Base-by-base conservation (phyloP, 2,113 vertebrate genomes). In the Antennarius striatus region DNA sequence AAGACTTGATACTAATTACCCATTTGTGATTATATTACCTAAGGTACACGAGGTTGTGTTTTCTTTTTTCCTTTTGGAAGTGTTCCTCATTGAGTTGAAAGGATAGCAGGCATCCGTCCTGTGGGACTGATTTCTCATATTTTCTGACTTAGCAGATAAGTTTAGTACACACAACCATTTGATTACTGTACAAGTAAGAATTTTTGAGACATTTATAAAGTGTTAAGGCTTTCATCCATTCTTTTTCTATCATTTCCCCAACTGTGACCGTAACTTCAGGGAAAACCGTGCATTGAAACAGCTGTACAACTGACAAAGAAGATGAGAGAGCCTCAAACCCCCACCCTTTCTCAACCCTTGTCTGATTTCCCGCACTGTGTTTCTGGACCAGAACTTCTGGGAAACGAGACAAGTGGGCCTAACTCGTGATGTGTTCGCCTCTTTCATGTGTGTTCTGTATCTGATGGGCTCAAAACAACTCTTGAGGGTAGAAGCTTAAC, bases 361-460 rank as follows among this genome's bases (percentile, higher is more conserved):
- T 64, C 57, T 54, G 60, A 72, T 80, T 84, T 76, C 82, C 79
- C 49, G 43, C 75, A 83, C 13, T 49, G 68, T 91, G 30, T 64
- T 80, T 84, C 60, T 80, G 62, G 63, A 75, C 68, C 53, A 53
- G 54, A 61, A 77, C 77, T 91, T 89, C 90, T 87, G 86, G 88
- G 86, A 91, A 91, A 66, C 51, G 16, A 56, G 45, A 74, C 61
- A 56, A 22, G 39, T 47, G 46, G 63, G 69, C 72, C 75, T 81
- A 55, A 48, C 32, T 56, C 71, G 55, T 87, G 87, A 87, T 56
- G 47, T 13, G 68, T 61, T 65, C 3, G 14, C 39, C 71, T 67
- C 79, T 84, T 86, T 91, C 78, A 89, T 90, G 88, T 89, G 88
- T 88, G 3, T 64, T 83, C 43, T 42, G 30, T 59, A 54, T 83